These are phyloP conservation scores for Probosciger aterrimus DNA, from an alignment of 2,113 vertebrate species.

Conservation along the genomic window DNA sequence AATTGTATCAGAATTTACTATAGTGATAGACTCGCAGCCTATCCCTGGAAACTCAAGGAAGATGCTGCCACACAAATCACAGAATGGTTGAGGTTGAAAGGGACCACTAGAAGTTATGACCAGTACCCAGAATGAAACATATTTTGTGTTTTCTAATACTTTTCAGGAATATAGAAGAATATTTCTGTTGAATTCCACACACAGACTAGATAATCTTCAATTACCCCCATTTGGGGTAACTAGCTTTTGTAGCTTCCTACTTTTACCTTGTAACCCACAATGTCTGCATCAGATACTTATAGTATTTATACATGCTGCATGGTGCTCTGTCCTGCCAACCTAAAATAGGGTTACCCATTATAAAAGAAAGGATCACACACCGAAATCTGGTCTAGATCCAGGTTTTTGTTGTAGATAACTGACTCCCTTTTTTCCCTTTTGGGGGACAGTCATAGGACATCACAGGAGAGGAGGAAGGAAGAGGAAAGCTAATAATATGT, in stretches of 20 bases:
- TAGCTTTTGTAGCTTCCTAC: background rate
- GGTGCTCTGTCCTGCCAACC: background rate
- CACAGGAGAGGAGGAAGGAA: background rate
- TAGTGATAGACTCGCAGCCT: background rate
- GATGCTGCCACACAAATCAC: background rate
- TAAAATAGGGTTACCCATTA: background rate
- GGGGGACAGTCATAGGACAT: background rate
- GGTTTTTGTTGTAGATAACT: background rate
- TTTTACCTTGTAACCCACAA: background rate
- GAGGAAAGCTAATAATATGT: background rate
- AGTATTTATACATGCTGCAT: background rate
- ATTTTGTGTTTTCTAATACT: background rate
- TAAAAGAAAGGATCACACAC: background rate
- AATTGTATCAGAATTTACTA: background rate
- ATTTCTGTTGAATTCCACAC: background rate
- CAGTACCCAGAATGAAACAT: background rate
- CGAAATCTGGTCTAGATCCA: background rate
- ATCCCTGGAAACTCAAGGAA: background rate
- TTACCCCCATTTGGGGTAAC: background rate
- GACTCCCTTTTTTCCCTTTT: background rate
- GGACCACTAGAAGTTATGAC: background rate
- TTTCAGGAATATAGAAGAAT: background rate
- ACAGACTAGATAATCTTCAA: background rate
- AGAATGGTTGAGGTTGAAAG: background rate
- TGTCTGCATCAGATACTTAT: background rate